These are phyloP conservation scores for Aegithalos caudatus DNA, from an alignment of 2,113 vertebrate genomes.

Conservation along the genomic window DNA sequence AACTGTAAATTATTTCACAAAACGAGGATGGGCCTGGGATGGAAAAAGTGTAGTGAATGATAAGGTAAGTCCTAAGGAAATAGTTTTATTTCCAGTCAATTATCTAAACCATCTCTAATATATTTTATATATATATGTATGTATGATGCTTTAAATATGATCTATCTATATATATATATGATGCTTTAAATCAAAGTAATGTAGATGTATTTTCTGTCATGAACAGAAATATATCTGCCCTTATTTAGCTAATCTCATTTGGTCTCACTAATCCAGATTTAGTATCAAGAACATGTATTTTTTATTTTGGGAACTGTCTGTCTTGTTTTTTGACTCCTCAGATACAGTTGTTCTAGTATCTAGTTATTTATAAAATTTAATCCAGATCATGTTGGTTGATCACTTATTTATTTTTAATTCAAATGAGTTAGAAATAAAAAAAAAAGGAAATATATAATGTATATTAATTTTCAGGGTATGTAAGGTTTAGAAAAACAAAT, in stretches of 20 bases:
- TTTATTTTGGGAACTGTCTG: background rate
- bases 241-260: background rate
- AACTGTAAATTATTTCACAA: slow-evolving; percentile 99
- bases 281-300: background rate
- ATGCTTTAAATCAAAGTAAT: background rate
- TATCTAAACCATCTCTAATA: background rate
- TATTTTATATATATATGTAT: no score
- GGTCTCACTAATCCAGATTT: background rate
- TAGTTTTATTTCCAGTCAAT: background rate
- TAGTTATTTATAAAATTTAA: background rate
- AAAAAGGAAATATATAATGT: background rate
- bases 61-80: slow-evolving; percentile 83
- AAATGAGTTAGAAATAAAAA: background rate
- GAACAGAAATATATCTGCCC: background rate
- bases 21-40: slow-evolving; percentile 98
- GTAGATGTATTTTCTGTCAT: background rate
- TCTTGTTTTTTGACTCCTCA: background rate
- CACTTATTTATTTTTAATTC: background rate
- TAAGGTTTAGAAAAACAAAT: background rate
- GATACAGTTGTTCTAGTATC: background rate
- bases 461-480: background rate
- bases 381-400: background rate
- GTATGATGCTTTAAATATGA: no score
- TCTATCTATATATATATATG: no score
- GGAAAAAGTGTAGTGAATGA: slow-evolving; percentile 96